Conservation (phyloP, 2,113 vertebrate species). For the Balaeniceps rex region DNA sequence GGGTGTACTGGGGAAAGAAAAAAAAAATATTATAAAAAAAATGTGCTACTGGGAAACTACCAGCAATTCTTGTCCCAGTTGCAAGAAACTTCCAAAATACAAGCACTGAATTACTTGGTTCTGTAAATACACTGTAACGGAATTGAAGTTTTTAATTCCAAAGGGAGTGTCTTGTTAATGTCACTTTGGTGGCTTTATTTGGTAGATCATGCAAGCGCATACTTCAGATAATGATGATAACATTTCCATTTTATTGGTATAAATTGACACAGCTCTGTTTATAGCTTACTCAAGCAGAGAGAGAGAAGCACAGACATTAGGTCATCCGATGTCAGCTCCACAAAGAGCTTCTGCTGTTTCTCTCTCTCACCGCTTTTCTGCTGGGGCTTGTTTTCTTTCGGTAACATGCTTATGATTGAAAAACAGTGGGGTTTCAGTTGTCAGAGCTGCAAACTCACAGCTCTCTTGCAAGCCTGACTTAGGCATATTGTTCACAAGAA, state of each 20-base stretch:
- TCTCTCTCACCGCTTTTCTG: neutral
- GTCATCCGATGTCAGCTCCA: neutral
- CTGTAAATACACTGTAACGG: neutral
- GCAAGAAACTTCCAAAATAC: neutral
- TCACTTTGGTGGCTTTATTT: neutral
- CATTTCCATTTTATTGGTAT: neutral
- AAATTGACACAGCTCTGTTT: neutral
- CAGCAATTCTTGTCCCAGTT: neutral
- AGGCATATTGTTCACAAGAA: neutral
- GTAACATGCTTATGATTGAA: neutral
- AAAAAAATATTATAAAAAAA: too few relatives aligned
- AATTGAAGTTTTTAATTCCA: neutral
- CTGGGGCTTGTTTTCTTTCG: neutral
- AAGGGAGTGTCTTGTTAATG: neutral
- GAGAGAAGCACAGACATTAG: neutral
- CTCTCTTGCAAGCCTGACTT: neutral
- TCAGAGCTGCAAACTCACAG: neutral
- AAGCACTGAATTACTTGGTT: neutral
- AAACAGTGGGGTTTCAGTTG: neutral
- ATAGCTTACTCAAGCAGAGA: neutral
- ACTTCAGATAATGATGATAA: neutral
- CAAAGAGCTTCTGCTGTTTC: neutral
- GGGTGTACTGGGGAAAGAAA: rapidly evolving
- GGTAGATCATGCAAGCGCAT: neutral
- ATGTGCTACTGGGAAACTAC: neutral